Evolutionary conservation across 2,888 invertebrate species (phyloP).

Genomic region (Bimastos eiseni): DNA sequence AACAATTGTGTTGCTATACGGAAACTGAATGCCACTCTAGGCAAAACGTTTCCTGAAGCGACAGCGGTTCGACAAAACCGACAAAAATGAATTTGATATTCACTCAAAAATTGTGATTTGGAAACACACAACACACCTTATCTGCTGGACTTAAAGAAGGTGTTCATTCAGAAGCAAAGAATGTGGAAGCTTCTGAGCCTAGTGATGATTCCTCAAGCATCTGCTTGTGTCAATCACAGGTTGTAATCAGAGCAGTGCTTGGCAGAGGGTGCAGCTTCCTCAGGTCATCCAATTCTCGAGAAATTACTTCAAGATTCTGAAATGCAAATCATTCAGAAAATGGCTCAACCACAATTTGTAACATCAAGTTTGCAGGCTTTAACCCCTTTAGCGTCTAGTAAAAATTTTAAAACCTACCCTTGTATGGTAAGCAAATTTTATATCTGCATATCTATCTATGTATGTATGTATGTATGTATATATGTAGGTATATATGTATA

Average conservation of each 20-base stretch:
- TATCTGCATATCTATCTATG: no score
- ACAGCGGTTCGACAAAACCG: background rate
- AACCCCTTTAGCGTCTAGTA: no score
- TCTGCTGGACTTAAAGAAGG: background rate
- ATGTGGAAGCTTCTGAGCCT: background rate
- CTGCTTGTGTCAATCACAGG: background rate
- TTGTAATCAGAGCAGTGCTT: background rate
- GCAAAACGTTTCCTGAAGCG: background rate
- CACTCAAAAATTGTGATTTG: background rate
- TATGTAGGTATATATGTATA: no score
- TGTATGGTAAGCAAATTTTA: no score
- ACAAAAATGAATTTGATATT: background rate
- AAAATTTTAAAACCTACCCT: no score
- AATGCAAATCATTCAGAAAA: conserved; percentile 14
- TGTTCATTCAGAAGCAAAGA: conserved; percentile 13
- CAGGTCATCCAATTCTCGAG: background rate
- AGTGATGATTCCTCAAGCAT: background rate
- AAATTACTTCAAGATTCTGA: conserved; percentile 19
- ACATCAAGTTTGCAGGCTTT: no score
- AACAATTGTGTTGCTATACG: background rate
- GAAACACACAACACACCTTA: background rate
- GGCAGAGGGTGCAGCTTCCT: background rate
- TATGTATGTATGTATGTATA: no score
- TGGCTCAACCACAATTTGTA: background rate
- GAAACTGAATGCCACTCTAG: background rate